These are phyloP conservation scores for Aspidiotus destructor DNA, from an alignment of 2,888 invertebrate genomes.

Conservation along the genomic window DNA sequence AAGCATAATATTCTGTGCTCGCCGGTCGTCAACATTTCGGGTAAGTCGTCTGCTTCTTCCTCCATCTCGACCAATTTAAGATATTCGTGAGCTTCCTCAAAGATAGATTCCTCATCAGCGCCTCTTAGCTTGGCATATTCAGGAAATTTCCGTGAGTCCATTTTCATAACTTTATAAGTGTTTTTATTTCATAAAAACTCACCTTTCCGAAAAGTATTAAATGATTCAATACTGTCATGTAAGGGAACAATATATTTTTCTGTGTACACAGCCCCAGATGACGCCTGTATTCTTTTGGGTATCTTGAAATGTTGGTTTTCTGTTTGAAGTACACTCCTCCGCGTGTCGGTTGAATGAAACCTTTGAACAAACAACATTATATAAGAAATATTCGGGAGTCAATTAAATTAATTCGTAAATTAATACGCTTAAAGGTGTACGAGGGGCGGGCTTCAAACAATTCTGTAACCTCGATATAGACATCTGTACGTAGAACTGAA, in stretches of 20 bases:
- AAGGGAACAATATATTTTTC: background rate
- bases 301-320: background rate
- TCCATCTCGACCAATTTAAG: background rate
- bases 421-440: too few species aligned
- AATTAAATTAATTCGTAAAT: too few species aligned
- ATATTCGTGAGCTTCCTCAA: background rate
- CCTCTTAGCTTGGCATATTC: background rate
- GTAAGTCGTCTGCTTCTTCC: background rate
- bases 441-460: too few species aligned
- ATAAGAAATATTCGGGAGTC: too few species aligned
- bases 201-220: background rate
- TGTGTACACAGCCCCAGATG: background rate
- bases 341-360: background rate
- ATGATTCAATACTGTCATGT: slow-evolving; percentile 1
- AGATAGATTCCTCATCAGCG: background rate
- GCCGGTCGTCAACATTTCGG: background rate
- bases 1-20: background rate
- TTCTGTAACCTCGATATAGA: too few species aligned
- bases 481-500: too few species aligned
- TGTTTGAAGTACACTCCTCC: background rate
- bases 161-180: background rate
- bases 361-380: background rate
- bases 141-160: background rate
- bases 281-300: background rate
- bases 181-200: background rate